Evolutionary conservation across 2,888 invertebrate genomes (phyloP).

Genomic region (Diarsia brunnea): DNA sequence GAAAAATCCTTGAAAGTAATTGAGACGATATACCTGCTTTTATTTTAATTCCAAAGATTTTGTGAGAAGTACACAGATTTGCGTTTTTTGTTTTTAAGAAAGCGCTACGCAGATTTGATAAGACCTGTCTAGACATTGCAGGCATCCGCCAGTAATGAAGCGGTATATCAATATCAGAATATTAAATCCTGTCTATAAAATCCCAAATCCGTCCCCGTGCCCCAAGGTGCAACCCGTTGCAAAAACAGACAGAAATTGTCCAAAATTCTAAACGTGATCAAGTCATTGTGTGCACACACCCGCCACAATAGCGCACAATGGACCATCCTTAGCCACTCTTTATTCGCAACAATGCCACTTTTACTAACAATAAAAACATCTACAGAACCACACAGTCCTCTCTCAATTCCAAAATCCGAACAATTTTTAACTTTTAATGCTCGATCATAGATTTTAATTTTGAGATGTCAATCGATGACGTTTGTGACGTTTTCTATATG

Average conservation of each 20-base stretch:
- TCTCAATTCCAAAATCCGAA: conserved; percentile 31
- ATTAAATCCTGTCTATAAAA: neutral
- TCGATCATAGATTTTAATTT: conserved; percentile 27
- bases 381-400: conserved; percentile 55
- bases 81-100: neutral
- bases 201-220: conserved; percentile 75
- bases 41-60: too few species aligned
- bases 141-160: neutral
- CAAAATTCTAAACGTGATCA: conserved; percentile 89
- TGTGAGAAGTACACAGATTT: neutral
- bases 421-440: conserved; percentile 55
- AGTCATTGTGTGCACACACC: conserved; percentile 87
- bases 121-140: neutral
- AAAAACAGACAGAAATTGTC: conserved; percentile 89
- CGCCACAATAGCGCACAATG: conserved; percentile 88
- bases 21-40: neutral
- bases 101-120: neutral
- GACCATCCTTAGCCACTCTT: conserved; percentile 90
- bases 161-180: neutral
- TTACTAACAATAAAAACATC: conserved; percentile 81
- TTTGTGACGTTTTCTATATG: conserved; percentile 67
- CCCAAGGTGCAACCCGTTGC: conserved; percentile 90
- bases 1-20: neutral
- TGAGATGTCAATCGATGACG: conserved; percentile 1
- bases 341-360: conserved; percentile 87